Base-by-base conservation (phyloP, 2,797 vertebrate species). In the Schizothorax lantsangensis region DNA sequence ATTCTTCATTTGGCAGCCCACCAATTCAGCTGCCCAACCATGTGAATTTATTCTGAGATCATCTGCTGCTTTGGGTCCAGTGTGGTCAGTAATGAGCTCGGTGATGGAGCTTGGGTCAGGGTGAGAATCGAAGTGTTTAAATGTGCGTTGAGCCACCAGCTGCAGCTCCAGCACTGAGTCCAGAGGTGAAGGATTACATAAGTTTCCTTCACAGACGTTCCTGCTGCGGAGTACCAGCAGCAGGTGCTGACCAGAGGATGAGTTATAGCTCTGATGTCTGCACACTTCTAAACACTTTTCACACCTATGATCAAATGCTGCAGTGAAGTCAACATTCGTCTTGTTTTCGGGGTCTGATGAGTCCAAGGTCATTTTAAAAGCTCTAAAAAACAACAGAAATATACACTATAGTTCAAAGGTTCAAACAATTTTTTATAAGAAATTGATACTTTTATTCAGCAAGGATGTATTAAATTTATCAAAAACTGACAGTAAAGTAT, bases 21-120 rank as follows among this genome's bases (percentile, higher is more conserved):
- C 57, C 66, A 78, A 78, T 80, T 59, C 52, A 71, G 30, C 74
- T 23, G 30, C 7, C 30, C 68, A 52, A 59, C 84, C 45, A 62
- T 74, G 36, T 84, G 79, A 86, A 86, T 21, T 21, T 79, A 52
- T 38, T 80, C 49, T 59, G 43, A 85, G 64, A 69, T 89, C 72
- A 84, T 84, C 62, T 85, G 57, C 38, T 79, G 77, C 75, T 88
- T 69, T 79, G 43, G 72, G 79, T 80, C 54, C 23, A 62, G 49
- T 71, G 5, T 47, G 66, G 21, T 62, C 66, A 62, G 43, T 85
- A 79, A 80, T 72, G 77, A 36, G 36, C 52, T 26, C 47, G 33
- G 57, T 79, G 73, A 73, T 79, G n/a, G 54, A 45, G 10, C 9
- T 10, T 43, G 43, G 80, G 52, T 73, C 64, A 79, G 64, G 52